A percentile compares a stretch with the other conserved stretches of the same genome.
Evolutionary conservation across 2,113 vertebrate species (phyloP).

Genomic region (Perca flavescens): DNA sequence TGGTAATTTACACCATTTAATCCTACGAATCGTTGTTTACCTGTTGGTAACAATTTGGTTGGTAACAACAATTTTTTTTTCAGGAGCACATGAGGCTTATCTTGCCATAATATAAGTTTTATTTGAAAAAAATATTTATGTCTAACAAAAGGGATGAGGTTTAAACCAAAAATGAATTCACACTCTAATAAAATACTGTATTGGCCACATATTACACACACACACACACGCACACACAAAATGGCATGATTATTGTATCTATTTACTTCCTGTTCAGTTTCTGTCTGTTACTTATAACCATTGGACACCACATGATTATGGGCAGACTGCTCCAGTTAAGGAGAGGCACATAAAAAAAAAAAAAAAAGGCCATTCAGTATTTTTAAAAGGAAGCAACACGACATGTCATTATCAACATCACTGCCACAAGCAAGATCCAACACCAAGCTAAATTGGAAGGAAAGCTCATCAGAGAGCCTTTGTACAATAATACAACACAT

Average conservation of each 20-base stretch:
- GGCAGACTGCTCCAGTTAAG: constrained; percentile 74
- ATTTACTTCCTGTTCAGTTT: constrained; percentile 34
- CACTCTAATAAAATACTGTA: constrained; percentile 14
- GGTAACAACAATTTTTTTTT: neutral
- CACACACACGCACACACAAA: neutral
- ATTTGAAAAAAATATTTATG: constrained; percentile 24
- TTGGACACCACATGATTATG: constrained; percentile 60
- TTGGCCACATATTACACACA: constrained; percentile 34
- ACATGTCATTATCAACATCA: constrained; percentile 59
- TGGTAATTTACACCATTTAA: constrained; percentile 1
- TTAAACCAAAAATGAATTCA: neutral
- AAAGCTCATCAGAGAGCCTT: constrained; percentile 50
- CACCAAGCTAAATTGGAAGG: constrained; percentile 56
- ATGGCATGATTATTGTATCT: constrained; percentile 19
- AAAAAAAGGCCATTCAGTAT: constrained; percentile 83
- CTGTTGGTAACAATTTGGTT: neutral
- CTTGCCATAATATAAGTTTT: constrained; percentile 20
- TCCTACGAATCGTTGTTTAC: neutral
- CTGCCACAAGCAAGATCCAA: constrained; percentile 65
- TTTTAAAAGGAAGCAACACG: constrained; percentile 74
- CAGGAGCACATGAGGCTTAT: neutral
- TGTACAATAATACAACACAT: constrained; percentile 39
- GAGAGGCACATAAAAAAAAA: constrained; percentile 87
- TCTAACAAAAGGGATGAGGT: constrained; percentile 12
- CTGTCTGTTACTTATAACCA: constrained; percentile 41